Percentiles rank a stretch among this genome's conserved stretches.
Evolutionary conservation across 2,888 invertebrate genomes (phyloP).

Genomic region (Alitta virens): DNA sequence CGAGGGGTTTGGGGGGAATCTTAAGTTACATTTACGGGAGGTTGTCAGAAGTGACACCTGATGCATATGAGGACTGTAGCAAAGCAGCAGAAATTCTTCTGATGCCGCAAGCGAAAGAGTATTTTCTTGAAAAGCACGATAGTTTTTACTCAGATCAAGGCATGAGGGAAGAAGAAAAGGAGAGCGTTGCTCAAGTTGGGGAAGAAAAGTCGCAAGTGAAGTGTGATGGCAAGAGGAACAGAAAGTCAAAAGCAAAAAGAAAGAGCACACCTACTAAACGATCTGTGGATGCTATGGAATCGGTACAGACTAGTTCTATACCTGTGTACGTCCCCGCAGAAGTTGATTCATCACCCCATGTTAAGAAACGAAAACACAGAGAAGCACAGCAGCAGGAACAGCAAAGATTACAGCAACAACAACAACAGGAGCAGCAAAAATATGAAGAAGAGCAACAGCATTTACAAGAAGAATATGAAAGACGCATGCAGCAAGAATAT

Average conservation of each 20-base stretch:
- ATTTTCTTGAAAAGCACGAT: not conserved
- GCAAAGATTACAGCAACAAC: too few species aligned
- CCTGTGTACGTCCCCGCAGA: too few species aligned
- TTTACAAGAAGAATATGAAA: too few species aligned
- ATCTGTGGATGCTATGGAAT: too few species aligned
- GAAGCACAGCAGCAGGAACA: too few species aligned
- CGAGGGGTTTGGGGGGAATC: conserved; percentile 4
- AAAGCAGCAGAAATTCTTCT: conserved; percentile 5
- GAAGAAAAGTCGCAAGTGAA: not conserved
- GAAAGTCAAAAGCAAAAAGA: not conserved
- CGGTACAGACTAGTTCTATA: too few species aligned
- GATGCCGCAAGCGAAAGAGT: conserved; percentile 7
- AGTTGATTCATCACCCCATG: too few species aligned
- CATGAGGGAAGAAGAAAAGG: not conserved
- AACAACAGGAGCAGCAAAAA: too few species aligned
- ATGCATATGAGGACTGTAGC: conserved; percentile 1
- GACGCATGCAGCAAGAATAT: too few species aligned
- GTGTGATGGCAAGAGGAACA: not conserved
- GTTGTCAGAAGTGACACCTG: not conserved
- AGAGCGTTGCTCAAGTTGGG: not conserved
- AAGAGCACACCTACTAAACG: not conserved
- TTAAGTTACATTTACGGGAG: conserved; percentile 9
- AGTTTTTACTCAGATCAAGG: not conserved
- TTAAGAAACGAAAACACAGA: too few species aligned
- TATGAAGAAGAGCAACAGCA: too few species aligned